Evolutionary conservation across 2,888 invertebrate genomes (phyloP).

Genomic region (Pherbina coryleti): DNA sequence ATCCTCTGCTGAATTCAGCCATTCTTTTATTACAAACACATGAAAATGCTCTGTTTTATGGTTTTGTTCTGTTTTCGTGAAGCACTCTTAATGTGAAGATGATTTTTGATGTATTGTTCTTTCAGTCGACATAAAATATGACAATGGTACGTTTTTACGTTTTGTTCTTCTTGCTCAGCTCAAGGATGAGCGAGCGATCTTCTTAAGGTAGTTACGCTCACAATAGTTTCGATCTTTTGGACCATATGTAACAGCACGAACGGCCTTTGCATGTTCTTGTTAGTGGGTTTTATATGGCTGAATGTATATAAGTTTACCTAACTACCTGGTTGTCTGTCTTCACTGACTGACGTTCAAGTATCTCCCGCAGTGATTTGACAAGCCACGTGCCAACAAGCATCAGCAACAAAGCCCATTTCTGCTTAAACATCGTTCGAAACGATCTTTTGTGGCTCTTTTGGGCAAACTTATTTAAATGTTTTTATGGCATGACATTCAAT

Average conservation of each 20-base stretch:
- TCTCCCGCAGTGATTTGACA: conserved; percentile 23
- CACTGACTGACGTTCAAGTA: not conserved
- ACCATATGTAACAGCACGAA: not conserved
- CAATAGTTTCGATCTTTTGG: not conserved
- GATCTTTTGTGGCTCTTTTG: not conserved
- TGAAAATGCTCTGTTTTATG: too few relatives aligned
- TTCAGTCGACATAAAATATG: conserved; percentile 5
- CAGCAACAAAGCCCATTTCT: not conserved
- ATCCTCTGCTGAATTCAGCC: too few relatives aligned
- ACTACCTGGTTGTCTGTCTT: not conserved
- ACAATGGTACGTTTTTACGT: not conserved
- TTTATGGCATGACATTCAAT: not conserved
- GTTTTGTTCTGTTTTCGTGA: not conserved
- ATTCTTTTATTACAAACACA: too few relatives aligned
- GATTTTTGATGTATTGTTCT: conserved; percentile 29
- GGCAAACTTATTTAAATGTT: not conserved
- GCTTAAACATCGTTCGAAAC: not conserved
- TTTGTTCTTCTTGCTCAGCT: not conserved
- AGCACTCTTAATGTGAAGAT: not conserved
- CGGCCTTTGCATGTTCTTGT: not conserved
- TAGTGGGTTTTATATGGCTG: not conserved
- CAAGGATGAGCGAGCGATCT: not conserved
- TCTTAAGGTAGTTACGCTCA: too few relatives aligned
- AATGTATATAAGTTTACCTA: not conserved
- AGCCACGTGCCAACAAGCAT: conserved; percentile 20